Evolutionary conservation across 2,113 vertebrate species (phyloP), one percentile per base, ranked within the genome.

Genomic region (Pipa parva): DNA sequence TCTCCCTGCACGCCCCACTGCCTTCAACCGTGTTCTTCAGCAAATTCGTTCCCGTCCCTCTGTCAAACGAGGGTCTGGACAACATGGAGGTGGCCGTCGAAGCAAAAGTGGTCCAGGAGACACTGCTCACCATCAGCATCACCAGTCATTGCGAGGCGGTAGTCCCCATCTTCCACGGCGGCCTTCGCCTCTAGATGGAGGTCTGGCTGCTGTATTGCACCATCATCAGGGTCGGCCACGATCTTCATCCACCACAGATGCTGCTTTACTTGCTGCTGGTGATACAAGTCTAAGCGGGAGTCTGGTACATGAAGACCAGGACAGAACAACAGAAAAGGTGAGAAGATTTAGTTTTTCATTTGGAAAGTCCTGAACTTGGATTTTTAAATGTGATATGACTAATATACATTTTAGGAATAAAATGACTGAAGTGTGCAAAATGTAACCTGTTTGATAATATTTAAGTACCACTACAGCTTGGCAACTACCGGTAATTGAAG

Each of bases 1-100:
- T 75, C 83, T 92, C 15, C 90, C 90, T 0, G 89, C 85, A 0
- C 77, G 90, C 1, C 90, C 90, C 75, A 92, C 89, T 0, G 90
- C 90, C 73, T 92, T 92, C 84, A 92, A 92, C 78, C 84, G 90
- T 0, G 90, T 92, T 71, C 79, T 92, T 75, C 90, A 92, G 76
- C 90, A 92, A 85, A 92, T 92, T 76, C 90, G 90, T 65, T 84
- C 90, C 0, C 83, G 90, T 3, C 90, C 90, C 0, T 90, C 90
- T 75, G 89, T 92, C 78, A 90, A 90, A 69, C 83, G 89, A 1
- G 90, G 90, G 0, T 74, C 85, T 72, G 90, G 90, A 76, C 78
- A 90, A 77, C 89, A 91, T 68, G 59, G 88, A 33, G 46, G 79
- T 75, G 71, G 85, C 72, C 83, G 83, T 0, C 76, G 88, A 1